phyloP scores from a whole-genome alignment of 2,888 invertebrate species.

The Torymus auratus region DNA sequence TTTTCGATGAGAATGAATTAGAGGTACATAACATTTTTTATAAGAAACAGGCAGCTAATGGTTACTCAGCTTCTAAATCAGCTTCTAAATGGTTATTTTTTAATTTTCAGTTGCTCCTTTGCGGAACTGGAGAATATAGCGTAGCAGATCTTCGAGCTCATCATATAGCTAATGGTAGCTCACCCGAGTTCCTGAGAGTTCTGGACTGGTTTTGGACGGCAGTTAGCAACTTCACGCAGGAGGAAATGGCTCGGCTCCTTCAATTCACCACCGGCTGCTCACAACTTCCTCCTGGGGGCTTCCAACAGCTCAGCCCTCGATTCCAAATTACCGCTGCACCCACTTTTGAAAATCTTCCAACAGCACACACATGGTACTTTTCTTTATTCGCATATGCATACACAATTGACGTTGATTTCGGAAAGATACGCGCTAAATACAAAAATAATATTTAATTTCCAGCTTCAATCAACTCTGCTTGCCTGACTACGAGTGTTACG shows the following conservation, averaged over 20 bases:
- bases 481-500: slow-evolving; percentile 95
- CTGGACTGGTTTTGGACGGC: slow-evolving; percentile 95
- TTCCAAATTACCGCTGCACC: slow-evolving; percentile 95
- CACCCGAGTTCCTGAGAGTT: slow-evolving; percentile 89
- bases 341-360: slow-evolving; percentile 92
- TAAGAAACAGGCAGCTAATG: too few species aligned
- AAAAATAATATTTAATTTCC: slow-evolving; percentile 70
- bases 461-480: slow-evolving; percentile 97
- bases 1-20: slow-evolving; percentile 97
- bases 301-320: slow-evolving; percentile 91
- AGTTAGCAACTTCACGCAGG: slow-evolving; percentile 91
- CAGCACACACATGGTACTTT: slow-evolving; percentile 92
- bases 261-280: slow-evolving; percentile 97
- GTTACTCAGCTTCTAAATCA: too few species aligned
- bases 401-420: too few species aligned
- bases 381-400: too few species aligned
- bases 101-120: slow-evolving; percentile 85
- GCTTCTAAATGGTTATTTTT: not conserved
- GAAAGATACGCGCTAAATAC: not conserved
- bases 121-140: slow-evolving; percentile 95
- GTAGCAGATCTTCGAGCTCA: slow-evolving; percentile 93
- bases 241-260: slow-evolving; percentile 93
- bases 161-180: slow-evolving; percentile 89
- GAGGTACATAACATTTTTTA: slow-evolving; percentile 81
- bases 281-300: slow-evolving; percentile 93